These are phyloP conservation scores for Drosophila kepulauana DNA, from an alignment of 1,140 invertebrate species.

Conservation along the genomic window DNA sequence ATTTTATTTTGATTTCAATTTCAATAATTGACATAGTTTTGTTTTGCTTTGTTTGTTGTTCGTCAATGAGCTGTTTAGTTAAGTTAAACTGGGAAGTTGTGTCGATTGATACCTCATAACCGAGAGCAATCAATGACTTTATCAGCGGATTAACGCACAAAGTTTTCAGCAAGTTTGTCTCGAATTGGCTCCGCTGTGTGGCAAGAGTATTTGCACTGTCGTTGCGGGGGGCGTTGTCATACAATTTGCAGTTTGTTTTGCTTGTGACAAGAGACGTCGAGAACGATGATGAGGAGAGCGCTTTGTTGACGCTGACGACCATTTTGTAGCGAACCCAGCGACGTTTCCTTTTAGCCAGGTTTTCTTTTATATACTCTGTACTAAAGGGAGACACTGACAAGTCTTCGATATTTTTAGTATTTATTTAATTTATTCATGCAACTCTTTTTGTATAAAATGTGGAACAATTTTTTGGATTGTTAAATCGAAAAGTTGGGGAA, in stretches of 20 bases:
- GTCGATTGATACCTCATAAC: conserved; percentile 18
- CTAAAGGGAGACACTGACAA: neutral
- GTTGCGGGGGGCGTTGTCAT: neutral
- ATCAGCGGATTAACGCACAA: conserved; percentile 3
- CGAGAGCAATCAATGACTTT: conserved; percentile 10
- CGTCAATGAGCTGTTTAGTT: conserved; percentile 4
- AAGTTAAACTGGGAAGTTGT: conserved; percentile 12
- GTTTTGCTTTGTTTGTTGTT: neutral
- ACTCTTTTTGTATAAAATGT: neutral
- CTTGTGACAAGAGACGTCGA: conserved; percentile 40
- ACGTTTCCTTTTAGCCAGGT: conserved; percentile 20
- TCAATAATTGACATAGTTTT: neutral
- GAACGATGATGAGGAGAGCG: neutral
- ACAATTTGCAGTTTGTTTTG: conserved; percentile 41
- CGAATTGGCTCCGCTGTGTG: neutral
- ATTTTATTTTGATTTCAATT: neutral
- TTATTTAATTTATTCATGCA: neutral
- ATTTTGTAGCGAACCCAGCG: conserved; percentile 53
- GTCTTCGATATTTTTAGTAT: neutral
- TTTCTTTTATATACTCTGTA: conserved; percentile 8
- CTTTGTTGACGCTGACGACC: conserved; percentile 59
- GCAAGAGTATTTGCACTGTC: conserved; percentile 24
- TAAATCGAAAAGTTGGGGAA: too few species aligned
- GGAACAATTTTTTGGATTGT: too few species aligned
- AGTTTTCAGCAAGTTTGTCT: conserved; percentile 4